Percentiles rank a stretch among this genome's conserved stretches.
Conservation (phyloP, 2,888 invertebrate genomes). For the Cryptophagus acutangulus region DNA sequence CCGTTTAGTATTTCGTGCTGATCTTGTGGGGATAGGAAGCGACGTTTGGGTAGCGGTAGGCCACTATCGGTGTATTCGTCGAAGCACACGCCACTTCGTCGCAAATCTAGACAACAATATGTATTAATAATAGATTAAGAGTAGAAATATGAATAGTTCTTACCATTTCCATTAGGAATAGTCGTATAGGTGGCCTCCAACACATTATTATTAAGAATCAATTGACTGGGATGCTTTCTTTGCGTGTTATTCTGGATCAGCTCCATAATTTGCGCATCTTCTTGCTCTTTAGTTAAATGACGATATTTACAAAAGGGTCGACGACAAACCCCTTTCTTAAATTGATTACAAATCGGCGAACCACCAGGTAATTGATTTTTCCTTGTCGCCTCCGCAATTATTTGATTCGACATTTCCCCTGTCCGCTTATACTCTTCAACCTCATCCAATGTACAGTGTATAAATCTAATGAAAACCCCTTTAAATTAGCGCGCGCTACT, state of each 20-base stretch:
- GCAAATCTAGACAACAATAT: constrained; percentile 14
- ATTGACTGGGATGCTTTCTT: constrained; percentile 21
- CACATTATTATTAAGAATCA: constrained; percentile 19
- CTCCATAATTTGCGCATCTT: constrained; percentile 44
- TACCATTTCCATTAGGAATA: constrained; percentile 22
- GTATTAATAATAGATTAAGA: constrained; percentile 13
- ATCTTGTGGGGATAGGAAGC: constrained; percentile 31
- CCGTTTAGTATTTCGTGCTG: constrained; percentile 28
- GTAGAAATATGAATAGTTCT: constrained; percentile 3
- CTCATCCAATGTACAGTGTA: constrained; percentile 73
- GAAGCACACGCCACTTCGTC: constrained; percentile 34
- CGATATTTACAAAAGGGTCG: constrained; percentile 44
- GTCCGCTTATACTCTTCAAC: constrained; percentile 69
- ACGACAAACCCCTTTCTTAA: constrained; percentile 51
- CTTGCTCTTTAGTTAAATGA: constrained; percentile 44
- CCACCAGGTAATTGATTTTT: constrained; percentile 46
- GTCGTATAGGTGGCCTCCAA: constrained; percentile 27
- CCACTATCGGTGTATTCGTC: constrained; percentile 43
- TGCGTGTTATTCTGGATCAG: constrained; percentile 38
- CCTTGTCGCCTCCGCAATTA: constrained; percentile 45
- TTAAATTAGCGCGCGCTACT: constrained; percentile 4
- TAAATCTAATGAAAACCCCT: constrained; percentile 54
- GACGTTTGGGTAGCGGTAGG: constrained; percentile 41
- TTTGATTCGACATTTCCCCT: constrained; percentile 64
- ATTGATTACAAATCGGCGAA: constrained; percentile 51